Conservation (phyloP, 2,888 invertebrate genomes). For the Andricus curvator region DNA sequence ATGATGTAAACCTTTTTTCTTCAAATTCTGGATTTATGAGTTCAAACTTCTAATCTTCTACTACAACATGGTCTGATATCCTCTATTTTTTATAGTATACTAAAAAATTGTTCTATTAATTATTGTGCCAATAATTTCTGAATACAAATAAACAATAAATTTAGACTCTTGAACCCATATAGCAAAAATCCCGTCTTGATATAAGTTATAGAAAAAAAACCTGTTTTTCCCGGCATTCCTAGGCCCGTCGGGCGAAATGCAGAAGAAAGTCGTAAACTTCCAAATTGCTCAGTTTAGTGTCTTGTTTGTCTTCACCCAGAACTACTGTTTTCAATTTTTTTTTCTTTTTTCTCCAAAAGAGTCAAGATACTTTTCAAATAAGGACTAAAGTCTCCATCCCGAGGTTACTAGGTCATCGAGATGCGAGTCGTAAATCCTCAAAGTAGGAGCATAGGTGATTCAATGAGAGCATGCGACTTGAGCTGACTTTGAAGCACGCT, state of each 20-base stretch:
- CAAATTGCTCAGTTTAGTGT: constrained; percentile 31
- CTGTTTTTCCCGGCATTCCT: constrained; percentile 1
- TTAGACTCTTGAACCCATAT: neutral
- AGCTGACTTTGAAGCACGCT: neutral
- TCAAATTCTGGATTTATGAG: no score
- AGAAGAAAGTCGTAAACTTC: constrained; percentile 29
- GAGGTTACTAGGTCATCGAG: constrained; percentile 57
- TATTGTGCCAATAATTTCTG: neutral
- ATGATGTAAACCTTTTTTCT: no score
- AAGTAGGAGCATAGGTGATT: constrained; percentile 43
- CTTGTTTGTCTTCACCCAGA: constrained; percentile 29
- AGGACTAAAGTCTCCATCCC: constrained; percentile 37
- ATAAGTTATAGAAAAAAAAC: constrained; percentile 5
- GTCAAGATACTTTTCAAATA: constrained; percentile 44
- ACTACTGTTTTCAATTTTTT: constrained; percentile 7
- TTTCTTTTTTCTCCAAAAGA: neutral
- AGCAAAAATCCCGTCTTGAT: neutral
- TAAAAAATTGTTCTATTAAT: no score
- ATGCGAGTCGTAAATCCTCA: constrained; percentile 58
- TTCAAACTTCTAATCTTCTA: no score
- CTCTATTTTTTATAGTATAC: no score
- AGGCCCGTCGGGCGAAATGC: constrained; percentile 22
- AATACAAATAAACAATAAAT: neutral
- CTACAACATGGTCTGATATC: no score
- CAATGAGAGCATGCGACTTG: constrained; percentile 39